phyloP scores from a whole-genome alignment of 2,113 vertebrate genomes.

The Bubo blakistoni region DNA sequence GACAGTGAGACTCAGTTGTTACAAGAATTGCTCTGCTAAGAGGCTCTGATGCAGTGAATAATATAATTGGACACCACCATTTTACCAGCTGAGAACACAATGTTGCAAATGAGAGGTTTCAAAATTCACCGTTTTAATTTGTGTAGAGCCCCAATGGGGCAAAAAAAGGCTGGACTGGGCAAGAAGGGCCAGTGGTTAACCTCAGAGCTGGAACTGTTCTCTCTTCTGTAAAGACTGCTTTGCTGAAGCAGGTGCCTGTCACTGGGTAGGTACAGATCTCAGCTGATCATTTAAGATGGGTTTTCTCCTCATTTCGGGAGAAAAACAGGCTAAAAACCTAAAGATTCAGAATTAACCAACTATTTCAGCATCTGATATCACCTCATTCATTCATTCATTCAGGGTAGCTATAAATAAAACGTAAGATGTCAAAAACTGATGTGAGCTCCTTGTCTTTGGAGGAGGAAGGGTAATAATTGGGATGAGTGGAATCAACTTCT shows the following conservation, averaged over 20 bases:
- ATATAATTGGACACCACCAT: not conserved
- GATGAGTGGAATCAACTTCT: not conserved
- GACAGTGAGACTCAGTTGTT: constrained; percentile 53
- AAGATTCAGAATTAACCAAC: constrained; percentile 11
- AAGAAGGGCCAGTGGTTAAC: not conserved
- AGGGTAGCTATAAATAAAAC: not conserved
- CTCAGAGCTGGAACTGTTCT: constrained; percentile 11
- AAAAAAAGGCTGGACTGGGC: not conserved
- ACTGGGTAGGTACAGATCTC: not conserved
- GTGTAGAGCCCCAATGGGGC: not conserved
- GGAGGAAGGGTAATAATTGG: not conserved
- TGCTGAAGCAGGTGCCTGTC: constrained; percentile 26
- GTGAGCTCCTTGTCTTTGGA: constrained; percentile 10
- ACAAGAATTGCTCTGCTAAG: constrained; percentile 50
- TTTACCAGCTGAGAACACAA: constrained; percentile 10
- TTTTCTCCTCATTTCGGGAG: not conserved
- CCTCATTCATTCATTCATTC: not conserved
- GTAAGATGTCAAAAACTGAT: not conserved
- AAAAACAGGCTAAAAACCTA: not conserved
- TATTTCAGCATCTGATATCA: not conserved
- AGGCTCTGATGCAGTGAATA: constrained; percentile 22
- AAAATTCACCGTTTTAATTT: not conserved
- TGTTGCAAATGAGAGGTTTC: constrained; percentile 25
- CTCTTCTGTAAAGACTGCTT: not conserved
- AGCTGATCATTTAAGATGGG: not conserved